Evolutionary conservation across 1,140 invertebrate species (phyloP).

Genomic region (Agraylea sexmaculata): DNA sequence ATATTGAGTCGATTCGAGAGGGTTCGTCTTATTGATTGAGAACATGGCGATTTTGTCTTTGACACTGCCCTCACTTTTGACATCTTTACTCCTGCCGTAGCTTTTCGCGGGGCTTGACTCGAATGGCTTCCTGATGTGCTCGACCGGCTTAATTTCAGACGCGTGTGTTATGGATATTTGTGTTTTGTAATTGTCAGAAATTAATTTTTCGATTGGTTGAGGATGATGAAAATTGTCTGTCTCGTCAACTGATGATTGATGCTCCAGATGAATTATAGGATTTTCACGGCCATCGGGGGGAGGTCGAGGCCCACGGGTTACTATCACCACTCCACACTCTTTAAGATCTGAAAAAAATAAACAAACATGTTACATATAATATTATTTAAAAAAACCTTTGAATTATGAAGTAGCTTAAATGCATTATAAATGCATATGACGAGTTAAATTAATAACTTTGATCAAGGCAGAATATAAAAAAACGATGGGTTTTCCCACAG

Average conservation of each 20-base stretch:
- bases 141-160: constrained; percentile 9
- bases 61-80: constrained; percentile 65
- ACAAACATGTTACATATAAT: too few relatives aligned
- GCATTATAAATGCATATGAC: too few relatives aligned
- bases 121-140: constrained; percentile 3
- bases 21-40: constrained; percentile 42
- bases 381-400: too few relatives aligned
- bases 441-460: too few relatives aligned
- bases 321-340: constrained; percentile 14
- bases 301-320: constrained; percentile 50
- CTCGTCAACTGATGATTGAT: too few relatives aligned
- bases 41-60: constrained; percentile 84
- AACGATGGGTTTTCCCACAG: too few relatives aligned
- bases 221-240: too few relatives aligned
- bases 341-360: constrained; percentile 17
- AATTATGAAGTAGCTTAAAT: too few relatives aligned
- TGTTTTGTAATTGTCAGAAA: constrained; percentile 12
- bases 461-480: too few relatives aligned
- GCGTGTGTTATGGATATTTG: neutral
- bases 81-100: constrained; percentile 47
- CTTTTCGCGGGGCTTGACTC: constrained; percentile 12
- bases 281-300: constrained; percentile 84
- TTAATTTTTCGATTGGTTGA: constrained; percentile 20
- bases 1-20: constrained; percentile 36
- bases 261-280: constrained; percentile 61